Percentiles rank a stretch among this genome's conserved stretches.
These are phyloP conservation scores for Nomada lathburiana DNA, from an alignment of 2,888 invertebrate genomes.

Conservation along the genomic window DNA sequence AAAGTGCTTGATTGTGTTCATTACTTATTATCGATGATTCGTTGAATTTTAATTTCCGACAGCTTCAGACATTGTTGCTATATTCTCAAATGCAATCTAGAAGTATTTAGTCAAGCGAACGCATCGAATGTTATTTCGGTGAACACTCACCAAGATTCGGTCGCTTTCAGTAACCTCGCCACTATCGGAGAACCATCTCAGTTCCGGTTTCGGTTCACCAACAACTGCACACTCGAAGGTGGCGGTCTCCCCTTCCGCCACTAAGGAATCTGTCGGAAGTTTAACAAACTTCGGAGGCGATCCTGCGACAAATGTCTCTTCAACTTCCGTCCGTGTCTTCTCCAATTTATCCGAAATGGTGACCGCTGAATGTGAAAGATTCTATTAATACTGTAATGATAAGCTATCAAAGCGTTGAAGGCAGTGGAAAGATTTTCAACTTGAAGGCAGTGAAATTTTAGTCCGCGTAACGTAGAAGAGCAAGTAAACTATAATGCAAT, in stretches of 20 bases:
- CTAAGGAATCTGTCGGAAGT: conserved; percentile 89
- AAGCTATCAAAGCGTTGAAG: too few relatives aligned
- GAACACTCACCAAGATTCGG: conserved; percentile 86
- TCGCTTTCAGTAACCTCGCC: conserved; percentile 86
- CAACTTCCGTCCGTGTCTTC: conserved; percentile 20
- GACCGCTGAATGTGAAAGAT: conserved; percentile 58
- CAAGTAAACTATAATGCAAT: too few relatives aligned
- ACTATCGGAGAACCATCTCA: conserved; percentile 90
- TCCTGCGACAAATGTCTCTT: conserved; percentile 75
- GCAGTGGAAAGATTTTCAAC: too few relatives aligned
- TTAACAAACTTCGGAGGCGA: conserved; percentile 89
- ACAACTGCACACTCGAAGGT: conserved; percentile 88
- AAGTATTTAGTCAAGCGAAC: neutral
- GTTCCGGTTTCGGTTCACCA: conserved; percentile 89
- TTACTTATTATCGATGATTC: too few relatives aligned
- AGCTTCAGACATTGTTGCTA: neutral
- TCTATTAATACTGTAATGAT: neutral
- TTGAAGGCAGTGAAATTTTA: too few relatives aligned
- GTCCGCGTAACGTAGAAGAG: too few relatives aligned
- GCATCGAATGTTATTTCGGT: neutral
- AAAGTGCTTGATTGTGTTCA: too few relatives aligned
- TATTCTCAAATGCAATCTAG: neutral
- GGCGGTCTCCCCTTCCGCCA: conserved; percentile 90
- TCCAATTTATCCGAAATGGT: conserved; percentile 52
- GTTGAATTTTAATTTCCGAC: neutral